Evolutionary conservation across 2,888 invertebrate species (phyloP).

Genomic region (Rosalia funebris): DNA sequence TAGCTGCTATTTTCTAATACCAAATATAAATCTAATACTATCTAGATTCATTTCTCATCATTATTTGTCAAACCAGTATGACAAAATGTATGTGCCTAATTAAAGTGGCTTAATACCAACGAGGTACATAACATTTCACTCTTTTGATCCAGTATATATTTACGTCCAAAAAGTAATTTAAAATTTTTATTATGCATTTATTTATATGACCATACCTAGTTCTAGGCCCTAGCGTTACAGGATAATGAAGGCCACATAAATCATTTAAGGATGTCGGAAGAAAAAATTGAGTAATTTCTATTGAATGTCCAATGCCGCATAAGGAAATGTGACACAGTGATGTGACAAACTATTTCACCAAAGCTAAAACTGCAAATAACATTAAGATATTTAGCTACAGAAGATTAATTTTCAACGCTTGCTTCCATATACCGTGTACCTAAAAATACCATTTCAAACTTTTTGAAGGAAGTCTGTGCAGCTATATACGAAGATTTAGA

Average conservation of each 20-base stretch:
- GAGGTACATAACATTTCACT: no score
- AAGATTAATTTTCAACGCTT: conserved; percentile 41
- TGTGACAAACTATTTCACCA: conserved; percentile 38
- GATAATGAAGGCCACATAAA: conserved; percentile 33
- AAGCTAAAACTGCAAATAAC: conserved; percentile 42
- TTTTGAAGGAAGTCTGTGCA: conserved; percentile 22
- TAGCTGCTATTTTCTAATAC: no score
- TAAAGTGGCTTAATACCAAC: no score
- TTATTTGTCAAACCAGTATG: no score
- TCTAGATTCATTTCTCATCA: no score
- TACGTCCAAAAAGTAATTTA: no score
- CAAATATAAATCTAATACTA: no score
- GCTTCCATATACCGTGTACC: conserved; percentile 24
- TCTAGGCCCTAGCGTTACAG: conserved; percentile 42
- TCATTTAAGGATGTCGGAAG: conserved; percentile 35
- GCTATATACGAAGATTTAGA: not conserved
- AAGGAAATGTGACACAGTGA: conserved; percentile 33
- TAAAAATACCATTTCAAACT: conserved; percentile 41
- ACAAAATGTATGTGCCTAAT: no score
- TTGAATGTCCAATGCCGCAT: conserved; percentile 27
- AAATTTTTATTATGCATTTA: no score
- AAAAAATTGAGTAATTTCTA: conserved; percentile 29
- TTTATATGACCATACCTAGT: no score
- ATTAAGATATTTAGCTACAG: conserved; percentile 44
- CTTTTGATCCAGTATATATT: no score